A percentile compares a stretch with the other conserved stretches of the same genome.
Conservation (phyloP, 2,888 invertebrate species). For the Cantharis rustica region DNA sequence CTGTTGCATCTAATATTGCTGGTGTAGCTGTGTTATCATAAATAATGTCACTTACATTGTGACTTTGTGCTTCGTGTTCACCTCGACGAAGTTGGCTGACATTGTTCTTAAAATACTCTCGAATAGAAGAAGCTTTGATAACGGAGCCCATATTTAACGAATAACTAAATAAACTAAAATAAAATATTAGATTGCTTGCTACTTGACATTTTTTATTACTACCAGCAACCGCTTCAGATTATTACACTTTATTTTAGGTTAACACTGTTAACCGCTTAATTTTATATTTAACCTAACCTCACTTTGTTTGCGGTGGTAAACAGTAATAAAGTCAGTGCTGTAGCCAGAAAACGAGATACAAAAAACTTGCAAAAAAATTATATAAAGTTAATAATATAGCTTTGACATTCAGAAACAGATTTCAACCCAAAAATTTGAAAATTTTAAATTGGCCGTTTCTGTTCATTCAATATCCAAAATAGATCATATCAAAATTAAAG, state of each 20-base stretch:
- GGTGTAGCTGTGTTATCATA: neutral
- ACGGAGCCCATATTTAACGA: neutral
- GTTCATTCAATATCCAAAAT: too few species aligned
- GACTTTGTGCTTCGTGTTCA: neutral
- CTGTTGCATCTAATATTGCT: neutral
- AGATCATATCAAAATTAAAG: too few species aligned
- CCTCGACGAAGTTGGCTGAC: neutral
- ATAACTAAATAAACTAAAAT: neutral
- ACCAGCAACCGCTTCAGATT: neutral
- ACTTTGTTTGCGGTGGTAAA: neutral
- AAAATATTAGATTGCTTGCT: neutral
- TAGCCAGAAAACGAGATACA: too few species aligned
- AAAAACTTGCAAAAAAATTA: too few species aligned
- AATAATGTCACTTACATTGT: neutral
- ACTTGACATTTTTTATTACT: neutral
- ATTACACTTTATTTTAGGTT: neutral
- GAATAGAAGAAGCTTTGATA: neutral
- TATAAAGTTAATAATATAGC: too few species aligned
- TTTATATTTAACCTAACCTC: neutral
- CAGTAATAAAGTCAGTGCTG: too few species aligned
- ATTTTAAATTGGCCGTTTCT: too few species aligned
- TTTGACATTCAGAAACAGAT: too few species aligned
- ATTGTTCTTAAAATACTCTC: neutral
- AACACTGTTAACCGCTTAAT: neutral
- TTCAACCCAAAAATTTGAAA: too few species aligned